Base-by-base conservation (phyloP, 1,140 invertebrate genomes). In the Apis laboriosa region DNA sequence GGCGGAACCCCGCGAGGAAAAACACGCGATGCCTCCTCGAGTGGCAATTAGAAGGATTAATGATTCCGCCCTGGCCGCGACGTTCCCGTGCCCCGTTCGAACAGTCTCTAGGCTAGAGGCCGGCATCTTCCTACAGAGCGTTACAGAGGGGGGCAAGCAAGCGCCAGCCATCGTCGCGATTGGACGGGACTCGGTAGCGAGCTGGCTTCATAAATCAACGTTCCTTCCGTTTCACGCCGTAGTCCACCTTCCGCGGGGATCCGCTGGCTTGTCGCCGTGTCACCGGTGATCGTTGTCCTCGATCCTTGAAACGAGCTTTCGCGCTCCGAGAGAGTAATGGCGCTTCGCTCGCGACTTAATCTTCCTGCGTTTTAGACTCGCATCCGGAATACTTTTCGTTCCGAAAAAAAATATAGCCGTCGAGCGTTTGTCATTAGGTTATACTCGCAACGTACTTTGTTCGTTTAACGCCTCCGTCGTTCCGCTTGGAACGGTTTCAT, bases 31-130 rank as follows among this genome's bases (percentile, higher is more conserved):
- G 86, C 86, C 9, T 84, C 88, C 66, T 83, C 56, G 85, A 90
- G 89, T 90, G 90, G 89, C 90, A 91, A 91, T 91, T 91, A 90
- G 88, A 90, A 90, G 90, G 90, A 91, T 91, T 90, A 90, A 91
- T 91, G 90, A 91, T 91, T 90, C 72, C 80, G 85, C 84, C 79
- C 63, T 64, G 78, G 28, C 64, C 66, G 53, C 56, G 61, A 61
- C 53, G 51, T 68, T 66, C 53, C 70, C 21, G 49, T 28, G 11
- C 55, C 28, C 56, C 60, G 66, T 75, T 81, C 78, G 78, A 24
- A 81, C 34, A 78, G 70, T 61, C 81, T n/a, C n/a, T n/a, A n/a
- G n/a, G 60, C 58, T 55, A 51, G 43, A 43, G 34, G 34, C 9
- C 63, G 68, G 70, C 49, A 61, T 84, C 84, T 61, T 43, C 55